Conservation (phyloP, 2,797 vertebrate genomes). For the Phoebastria nigripes region DNA sequence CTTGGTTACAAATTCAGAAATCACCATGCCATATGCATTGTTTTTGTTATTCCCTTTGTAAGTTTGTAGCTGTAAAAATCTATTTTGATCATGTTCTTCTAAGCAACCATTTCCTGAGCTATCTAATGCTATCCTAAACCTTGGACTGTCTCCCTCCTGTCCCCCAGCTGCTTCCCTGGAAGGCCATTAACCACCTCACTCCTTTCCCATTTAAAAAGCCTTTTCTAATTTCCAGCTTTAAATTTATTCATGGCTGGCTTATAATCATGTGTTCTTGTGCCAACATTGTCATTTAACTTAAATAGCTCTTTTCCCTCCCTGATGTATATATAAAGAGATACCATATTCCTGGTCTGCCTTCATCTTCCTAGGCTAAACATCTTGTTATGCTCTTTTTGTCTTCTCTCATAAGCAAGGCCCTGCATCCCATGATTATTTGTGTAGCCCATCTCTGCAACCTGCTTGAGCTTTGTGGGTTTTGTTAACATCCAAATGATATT, state of each 20-base stretch:
- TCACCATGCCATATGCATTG: neutral
- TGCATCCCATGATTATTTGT: neutral
- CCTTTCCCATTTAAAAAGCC: neutral
- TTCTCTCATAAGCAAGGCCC: neutral
- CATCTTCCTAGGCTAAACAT: neutral
- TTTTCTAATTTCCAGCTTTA: constrained; percentile 20
- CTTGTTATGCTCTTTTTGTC: neutral
- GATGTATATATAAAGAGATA: neutral
- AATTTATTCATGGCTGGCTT: neutral
- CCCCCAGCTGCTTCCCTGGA: neutral
- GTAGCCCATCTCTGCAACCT: neutral
- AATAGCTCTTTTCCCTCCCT: neutral
- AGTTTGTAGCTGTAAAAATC: neutral
- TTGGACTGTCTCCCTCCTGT: neutral
- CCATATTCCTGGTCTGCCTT: neutral
- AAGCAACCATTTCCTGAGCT: neutral
- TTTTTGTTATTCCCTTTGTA: neutral
- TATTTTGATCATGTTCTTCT: neutral
- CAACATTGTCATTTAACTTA: constrained; percentile 1
- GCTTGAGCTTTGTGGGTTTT: neutral
- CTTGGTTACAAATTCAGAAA: neutral
- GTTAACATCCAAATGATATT: neutral
- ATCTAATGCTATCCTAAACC: neutral
- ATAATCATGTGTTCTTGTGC: neutral
- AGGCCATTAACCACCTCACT: neutral